phyloP scores from a whole-genome alignment of 2,797 vertebrate genomes.

The Emys orbicularis region DNA sequence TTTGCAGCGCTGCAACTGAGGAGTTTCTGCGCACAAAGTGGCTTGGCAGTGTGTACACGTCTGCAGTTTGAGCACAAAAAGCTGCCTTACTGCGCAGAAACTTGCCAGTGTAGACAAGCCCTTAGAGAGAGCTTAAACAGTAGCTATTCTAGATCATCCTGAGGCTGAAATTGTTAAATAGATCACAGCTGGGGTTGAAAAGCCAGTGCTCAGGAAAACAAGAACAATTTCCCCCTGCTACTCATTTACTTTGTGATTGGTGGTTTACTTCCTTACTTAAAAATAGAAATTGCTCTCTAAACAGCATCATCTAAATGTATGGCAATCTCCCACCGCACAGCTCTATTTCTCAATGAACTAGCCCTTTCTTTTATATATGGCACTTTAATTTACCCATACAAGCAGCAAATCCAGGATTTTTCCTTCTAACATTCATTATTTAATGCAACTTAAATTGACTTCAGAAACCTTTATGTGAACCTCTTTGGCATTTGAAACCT shows the following conservation, averaged over 20 bases:
- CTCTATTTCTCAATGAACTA: background rate
- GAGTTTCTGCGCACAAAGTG: too few relatives aligned
- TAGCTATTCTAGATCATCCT: background rate
- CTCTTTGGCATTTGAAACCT: background rate
- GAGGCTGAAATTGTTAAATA: conserved; percentile 3
- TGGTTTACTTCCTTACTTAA: conserved; percentile 23
- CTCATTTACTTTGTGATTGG: background rate
- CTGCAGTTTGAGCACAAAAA: too few relatives aligned
- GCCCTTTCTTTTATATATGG: background rate
- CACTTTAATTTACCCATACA: background rate
- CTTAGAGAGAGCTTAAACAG: background rate
- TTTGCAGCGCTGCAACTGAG: too few relatives aligned
- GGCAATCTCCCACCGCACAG: background rate
- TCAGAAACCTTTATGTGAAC: background rate
- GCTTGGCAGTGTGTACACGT: too few relatives aligned
- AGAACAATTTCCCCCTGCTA: conserved; percentile 41
- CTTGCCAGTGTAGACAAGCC: too few relatives aligned
- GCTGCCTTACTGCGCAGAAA: too few relatives aligned
- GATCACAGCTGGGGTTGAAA: conserved; percentile 46
- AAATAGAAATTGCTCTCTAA: background rate
- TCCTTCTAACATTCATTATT: background rate
- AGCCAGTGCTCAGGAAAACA: background rate
- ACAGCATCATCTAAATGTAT: background rate
- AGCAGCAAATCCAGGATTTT: background rate
- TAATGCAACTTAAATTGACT: conserved; percentile 24